phyloP scores from a whole-genome alignment of 2,888 invertebrate species.

The Drosophila robusta region DNA sequence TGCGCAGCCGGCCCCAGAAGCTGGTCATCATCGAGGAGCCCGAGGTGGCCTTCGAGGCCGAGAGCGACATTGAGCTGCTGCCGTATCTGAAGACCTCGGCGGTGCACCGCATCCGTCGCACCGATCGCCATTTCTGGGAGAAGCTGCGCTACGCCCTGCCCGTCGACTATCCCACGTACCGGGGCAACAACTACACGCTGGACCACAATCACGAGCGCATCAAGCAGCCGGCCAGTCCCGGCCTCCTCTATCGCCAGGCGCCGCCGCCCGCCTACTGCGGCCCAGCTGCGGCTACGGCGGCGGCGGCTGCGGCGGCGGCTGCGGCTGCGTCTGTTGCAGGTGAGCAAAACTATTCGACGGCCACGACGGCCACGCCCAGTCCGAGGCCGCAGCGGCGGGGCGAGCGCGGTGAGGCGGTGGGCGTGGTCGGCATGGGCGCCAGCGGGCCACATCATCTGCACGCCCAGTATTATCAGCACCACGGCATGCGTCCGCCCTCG shows the following conservation, averaged over 20 bases:
- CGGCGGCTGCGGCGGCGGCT: constrained; percentile 28
- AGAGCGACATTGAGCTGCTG: constrained; percentile 94
- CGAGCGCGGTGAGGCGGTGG: constrained; percentile 46
- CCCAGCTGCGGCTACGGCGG: constrained; percentile 82
- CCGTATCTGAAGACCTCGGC: constrained; percentile 95
- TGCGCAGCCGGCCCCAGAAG: constrained; percentile 93
- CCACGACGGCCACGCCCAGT: constrained; percentile 88
- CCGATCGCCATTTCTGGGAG: constrained; percentile 97
- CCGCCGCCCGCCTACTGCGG: constrained; percentile 85
- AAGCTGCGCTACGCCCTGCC: constrained; percentile 95
- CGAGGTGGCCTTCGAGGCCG: constrained; percentile 92
- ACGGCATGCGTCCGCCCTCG: constrained; percentile 89
- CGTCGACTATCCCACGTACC: constrained; percentile 88
- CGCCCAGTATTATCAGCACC: constrained; percentile 82
- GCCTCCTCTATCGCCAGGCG: constrained; percentile 84
- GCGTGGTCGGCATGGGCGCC: constrained; percentile 79
- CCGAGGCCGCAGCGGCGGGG: constrained; percentile 86
- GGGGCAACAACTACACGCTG: constrained; percentile 95
- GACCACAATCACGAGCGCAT: constrained; percentile 86
- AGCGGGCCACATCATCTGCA: constrained; percentile 73
- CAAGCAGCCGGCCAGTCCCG: constrained; percentile 85
- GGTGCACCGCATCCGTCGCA: constrained; percentile 90
- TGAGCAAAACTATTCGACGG: constrained; percentile 88
- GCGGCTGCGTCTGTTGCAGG: constrained; percentile 61
- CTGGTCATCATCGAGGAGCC: constrained; percentile 95